Conservation (phyloP, 2,797 vertebrate genomes). For the Euthynnus affinis region DNA sequence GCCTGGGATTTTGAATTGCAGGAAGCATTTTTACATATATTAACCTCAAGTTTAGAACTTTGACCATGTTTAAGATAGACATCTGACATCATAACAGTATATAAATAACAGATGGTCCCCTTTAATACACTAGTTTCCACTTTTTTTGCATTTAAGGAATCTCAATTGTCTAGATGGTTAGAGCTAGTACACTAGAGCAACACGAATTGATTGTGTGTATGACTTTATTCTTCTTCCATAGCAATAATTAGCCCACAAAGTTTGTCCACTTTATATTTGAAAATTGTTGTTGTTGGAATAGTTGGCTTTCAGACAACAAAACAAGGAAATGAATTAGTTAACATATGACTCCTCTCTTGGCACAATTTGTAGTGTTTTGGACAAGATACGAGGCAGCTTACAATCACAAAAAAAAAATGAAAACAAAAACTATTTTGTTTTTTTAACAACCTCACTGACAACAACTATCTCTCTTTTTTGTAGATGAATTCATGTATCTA, state of each 20-base stretch:
- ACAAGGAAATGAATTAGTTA: neutral
- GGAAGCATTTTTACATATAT: too few species aligned
- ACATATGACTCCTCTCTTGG: neutral
- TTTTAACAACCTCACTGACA: neutral
- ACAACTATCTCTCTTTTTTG: neutral
- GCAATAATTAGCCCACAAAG: neutral
- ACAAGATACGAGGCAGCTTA: too few species aligned
- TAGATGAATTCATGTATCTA: neutral
- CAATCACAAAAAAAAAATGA: too few species aligned
- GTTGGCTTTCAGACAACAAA: neutral
- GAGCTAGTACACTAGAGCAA: constrained; percentile 55
- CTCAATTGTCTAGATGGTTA: constrained; percentile 35
- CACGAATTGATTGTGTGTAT: constrained; percentile 31
- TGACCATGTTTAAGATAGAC: too few species aligned
- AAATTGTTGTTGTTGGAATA: neutral
- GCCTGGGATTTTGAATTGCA: too few species aligned
- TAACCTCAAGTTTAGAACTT: too few species aligned
- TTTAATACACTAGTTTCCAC: constrained; percentile 71
- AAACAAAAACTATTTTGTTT: neutral
- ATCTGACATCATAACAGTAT: too few species aligned
- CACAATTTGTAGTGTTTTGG: neutral
- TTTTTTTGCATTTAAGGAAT: constrained; percentile 67
- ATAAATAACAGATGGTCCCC: too few species aligned
- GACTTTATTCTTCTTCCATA: constrained; percentile 29
- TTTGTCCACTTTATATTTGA: constrained; percentile 14